Evolutionary conservation across 2,888 invertebrate species (phyloP).

Genomic region (Leptinotarsa peninsularis): DNA sequence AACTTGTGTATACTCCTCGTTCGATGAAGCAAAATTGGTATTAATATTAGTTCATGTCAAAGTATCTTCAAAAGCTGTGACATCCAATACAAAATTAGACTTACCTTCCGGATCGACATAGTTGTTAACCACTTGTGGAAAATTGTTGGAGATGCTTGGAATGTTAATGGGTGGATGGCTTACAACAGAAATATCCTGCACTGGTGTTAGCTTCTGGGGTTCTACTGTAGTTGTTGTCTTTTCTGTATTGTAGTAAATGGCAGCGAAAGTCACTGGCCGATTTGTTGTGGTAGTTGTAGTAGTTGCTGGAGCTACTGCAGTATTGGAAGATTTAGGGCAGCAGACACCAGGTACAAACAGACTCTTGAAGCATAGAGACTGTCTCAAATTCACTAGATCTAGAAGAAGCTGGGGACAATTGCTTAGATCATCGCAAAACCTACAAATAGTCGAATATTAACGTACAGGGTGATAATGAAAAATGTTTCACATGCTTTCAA

Average conservation of each 20-base stretch:
- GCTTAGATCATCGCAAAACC: constrained; percentile 85
- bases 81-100: constrained; percentile 25
- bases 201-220: constrained; percentile 37
- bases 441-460: constrained; percentile 48
- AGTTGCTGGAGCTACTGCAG: constrained; percentile 35
- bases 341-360: constrained; percentile 93
- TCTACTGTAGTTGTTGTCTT: constrained; percentile 42
- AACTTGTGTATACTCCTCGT: background rate
- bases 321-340: constrained; percentile 75
- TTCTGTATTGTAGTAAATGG: constrained; percentile 53
- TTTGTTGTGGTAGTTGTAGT: constrained; percentile 54
- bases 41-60: too few species aligned
- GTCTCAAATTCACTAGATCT: constrained; percentile 83
- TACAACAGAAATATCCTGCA: constrained; percentile 18
- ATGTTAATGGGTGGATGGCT: constrained; percentile 41
- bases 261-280: constrained; percentile 49
- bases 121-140: constrained; percentile 53
- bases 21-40: background rate
- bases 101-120: constrained; percentile 71
- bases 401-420: constrained; percentile 88
- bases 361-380: constrained; percentile 91
- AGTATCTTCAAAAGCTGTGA: too few species aligned
- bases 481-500: too few species aligned
- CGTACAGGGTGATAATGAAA: background rate
- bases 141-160: constrained; percentile 31